Evolutionary conservation across 2,888 invertebrate genomes (phyloP), one percentile per base, ranked within the genome.

Genomic region (Diaperis boleti): DNA sequence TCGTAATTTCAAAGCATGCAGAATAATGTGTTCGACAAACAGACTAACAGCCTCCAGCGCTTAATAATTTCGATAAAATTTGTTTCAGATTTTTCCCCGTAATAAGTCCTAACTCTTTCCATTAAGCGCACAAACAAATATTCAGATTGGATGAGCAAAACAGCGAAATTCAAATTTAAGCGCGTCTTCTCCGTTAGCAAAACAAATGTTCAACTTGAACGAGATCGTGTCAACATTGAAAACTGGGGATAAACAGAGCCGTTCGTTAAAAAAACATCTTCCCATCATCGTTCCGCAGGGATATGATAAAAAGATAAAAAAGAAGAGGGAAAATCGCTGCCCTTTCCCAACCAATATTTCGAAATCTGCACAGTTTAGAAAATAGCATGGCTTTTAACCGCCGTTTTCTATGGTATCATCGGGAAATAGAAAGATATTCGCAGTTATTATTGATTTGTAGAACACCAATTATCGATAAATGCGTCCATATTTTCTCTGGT

Each of bases 161-260:
- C 41, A 15, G 50, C 5, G 41, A 49, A 59, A 47, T 45, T 57
- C 20, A 44, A 56, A 56, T 44, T 31, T 56, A 44, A 57, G 47
- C 47, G 60, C 63, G 55, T 66, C 62, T 60, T 64, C 56, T 33
- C 61, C 55, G 60, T 64, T 66, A 68, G 65, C 68, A 69, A 69
- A 69, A 70, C 68, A 66, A 68, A 67, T 65, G 67, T 70, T 68
- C 70, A 64, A 70, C 62, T 70, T 66, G 59, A 67, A 66, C 61
- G 66, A 67, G 66, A 69, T 63, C 68, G 54, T 70, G 68, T 65
- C 68, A 68, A 68, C 67, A 67, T 45, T 63, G 68, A 67, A 65
- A 65, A 62, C 62, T 49, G 66, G 62, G 63, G 59, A 67, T 65
- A 67, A 67, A 67, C 57, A 62, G 31, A 49, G 14, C 20, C 35